Percentiles rank a stretch among this genome's conserved stretches.
Evolutionary conservation across 2,888 invertebrate genomes (phyloP).

Genomic region (Antitype chi): DNA sequence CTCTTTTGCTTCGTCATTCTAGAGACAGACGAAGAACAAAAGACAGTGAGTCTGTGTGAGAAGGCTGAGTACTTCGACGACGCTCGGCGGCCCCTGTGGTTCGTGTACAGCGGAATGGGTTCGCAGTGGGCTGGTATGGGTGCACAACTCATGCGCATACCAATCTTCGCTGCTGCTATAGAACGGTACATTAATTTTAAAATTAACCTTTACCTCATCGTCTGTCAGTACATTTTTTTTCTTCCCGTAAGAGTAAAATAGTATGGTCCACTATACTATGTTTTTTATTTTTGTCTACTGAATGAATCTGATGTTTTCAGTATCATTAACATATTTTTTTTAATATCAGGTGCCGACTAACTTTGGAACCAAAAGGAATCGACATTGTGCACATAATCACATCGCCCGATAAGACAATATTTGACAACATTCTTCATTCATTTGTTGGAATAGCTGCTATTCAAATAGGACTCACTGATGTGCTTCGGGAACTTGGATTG

Average conservation of each 20-base stretch:
- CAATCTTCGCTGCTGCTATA: slow-evolving; percentile 90
- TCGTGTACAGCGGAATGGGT: slow-evolving; percentile 94
- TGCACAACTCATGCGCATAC: slow-evolving; percentile 91
- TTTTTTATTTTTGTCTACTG: not conserved
- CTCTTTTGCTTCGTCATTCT: not conserved
- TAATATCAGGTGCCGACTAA: slow-evolving; percentile 86
- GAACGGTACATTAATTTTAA: slow-evolving; percentile 74
- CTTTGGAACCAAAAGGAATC: slow-evolving; percentile 91
- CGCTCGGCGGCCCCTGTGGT: slow-evolving; percentile 91
- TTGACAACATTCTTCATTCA: slow-evolving; percentile 89
- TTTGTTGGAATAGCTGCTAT: slow-evolving; percentile 87
- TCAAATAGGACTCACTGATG: slow-evolving; percentile 86
- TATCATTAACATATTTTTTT: not conserved
- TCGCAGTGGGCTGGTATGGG: slow-evolving; percentile 94
- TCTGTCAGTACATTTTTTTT: not conserved
- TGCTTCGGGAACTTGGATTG: slow-evolving; percentile 32
- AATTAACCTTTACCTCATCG: not conserved
- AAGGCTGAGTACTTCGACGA: slow-evolving; percentile 76
- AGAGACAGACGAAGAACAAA: slow-evolving; percentile 77
- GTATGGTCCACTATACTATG: no score
- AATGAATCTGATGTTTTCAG: not conserved
- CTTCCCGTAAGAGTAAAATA: not conserved
- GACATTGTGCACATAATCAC: slow-evolving; percentile 92
- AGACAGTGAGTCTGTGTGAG: slow-evolving; percentile 71
- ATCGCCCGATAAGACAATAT: slow-evolving; percentile 89